Evolutionary conservation across 2,797 vertebrate species (phyloP).

Genomic region (Enteromius treurensis): DNA sequence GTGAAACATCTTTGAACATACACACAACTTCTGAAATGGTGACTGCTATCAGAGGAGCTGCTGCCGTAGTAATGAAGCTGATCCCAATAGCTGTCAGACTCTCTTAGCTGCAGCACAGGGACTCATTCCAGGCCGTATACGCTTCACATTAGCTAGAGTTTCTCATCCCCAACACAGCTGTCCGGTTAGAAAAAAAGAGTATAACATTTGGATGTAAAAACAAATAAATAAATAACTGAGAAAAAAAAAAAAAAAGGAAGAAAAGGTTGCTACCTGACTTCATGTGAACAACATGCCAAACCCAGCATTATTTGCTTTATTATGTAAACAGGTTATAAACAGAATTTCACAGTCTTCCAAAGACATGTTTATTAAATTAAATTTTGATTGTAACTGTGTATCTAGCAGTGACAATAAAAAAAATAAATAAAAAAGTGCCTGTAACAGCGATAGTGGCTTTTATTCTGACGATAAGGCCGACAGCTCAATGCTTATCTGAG

Average conservation of each 20-base stretch:
- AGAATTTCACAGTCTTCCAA: neutral
- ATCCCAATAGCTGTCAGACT: slow-evolving; percentile 48
- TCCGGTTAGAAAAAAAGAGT: neutral
- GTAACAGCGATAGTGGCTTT: neutral
- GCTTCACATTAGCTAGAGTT: slow-evolving; percentile 27
- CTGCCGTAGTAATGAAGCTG: slow-evolving; percentile 36
- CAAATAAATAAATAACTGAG: neutral
- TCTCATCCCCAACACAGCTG: neutral
- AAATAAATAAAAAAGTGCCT: neutral
- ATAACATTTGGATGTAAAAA: neutral
- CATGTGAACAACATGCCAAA: neutral
- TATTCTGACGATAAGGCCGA: neutral
- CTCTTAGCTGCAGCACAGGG: slow-evolving; percentile 26
- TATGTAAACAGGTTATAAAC: neutral
- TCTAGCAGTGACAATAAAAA: too few relatives aligned
- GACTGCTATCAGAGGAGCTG: slow-evolving; percentile 27
- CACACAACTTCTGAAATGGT: slow-evolving; percentile 11
- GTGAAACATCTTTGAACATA: slow-evolving; percentile 13
- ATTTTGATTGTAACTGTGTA: neutral
- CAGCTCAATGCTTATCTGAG: neutral
- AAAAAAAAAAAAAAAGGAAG: too few relatives aligned
- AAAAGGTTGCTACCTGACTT: neutral
- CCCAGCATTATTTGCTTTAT: neutral
- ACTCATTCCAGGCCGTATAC: slow-evolving; percentile 21
- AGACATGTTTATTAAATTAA: neutral